Base-by-base conservation (phyloP, 1,140 invertebrate genomes). In the Rhopalosiphum padi region DNA sequence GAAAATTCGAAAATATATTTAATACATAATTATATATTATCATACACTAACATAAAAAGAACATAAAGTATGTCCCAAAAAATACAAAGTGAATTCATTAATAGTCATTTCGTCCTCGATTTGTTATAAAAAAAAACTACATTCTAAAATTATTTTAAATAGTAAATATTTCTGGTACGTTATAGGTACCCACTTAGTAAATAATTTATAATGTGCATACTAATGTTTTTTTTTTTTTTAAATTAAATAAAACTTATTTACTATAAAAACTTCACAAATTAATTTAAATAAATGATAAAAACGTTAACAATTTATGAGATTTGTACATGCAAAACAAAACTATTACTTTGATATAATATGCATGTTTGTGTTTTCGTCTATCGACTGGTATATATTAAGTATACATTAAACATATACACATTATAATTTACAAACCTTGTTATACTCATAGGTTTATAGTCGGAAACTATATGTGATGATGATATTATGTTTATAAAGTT, bases 201-300 rank as follows among this genome's bases (percentile, higher is more conserved):
- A 68, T n/a, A 18, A 77, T 77, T n/a, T n/a, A 77, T n/a, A 77
- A 18, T n/a, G 30, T 77, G 30, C 11, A 18, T 77, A 77, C n/a
- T 77, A 77, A 77, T 77, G n/a, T 4, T 77, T n/a, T 68, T 68
- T 68, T 53, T 68, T n/a, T 77, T 77, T n/a, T 77, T 77, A 15
- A n/a, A n/a, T 77, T 18, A n/a, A 77, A 77, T 77, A 77, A n/a
- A n/a, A n/a, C 11, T 77, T 77, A 77, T 77, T 77, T n/a, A n/a
- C 15, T n/a, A 77, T 77, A n/a, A 77, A 77, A 77, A 77, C 60
- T n/a, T 77, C 60, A 77, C 11, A 77, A 77, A 77, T 35, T 18
- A 77, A 77, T 77, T 77, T 77, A 77, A 68, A 68, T 68, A 68
- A 68, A n/a, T 68, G 25, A 68, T 30, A 68, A 68, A 68, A 68